These are phyloP conservation scores for Caenorhabditis sp. DNA, from an alignment of 2,888 invertebrate genomes.

Conservation along the genomic window DNA sequence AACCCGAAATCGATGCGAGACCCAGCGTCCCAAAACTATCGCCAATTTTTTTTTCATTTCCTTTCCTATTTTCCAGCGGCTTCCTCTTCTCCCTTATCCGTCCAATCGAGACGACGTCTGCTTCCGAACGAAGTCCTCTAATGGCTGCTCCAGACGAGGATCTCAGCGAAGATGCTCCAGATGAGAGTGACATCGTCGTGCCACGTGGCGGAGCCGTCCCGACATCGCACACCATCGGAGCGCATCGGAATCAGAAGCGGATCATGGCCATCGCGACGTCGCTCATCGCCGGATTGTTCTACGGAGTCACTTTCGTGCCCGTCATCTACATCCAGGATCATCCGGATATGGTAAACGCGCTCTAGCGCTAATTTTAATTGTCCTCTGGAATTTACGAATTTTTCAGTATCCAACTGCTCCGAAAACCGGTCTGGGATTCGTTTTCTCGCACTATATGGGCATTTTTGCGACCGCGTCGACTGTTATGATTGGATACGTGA, in stretches of 20 bases:
- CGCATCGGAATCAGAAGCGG: constrained; percentile 53
- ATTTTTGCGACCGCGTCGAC: constrained; percentile 84
- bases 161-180: constrained; percentile 28
- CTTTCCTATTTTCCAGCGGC: constrained; percentile 70
- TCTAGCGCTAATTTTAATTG: too few species aligned
- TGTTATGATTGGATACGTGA: constrained; percentile 81
- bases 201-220: constrained; percentile 46
- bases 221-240: background rate
- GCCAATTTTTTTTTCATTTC: too few species aligned
- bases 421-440: constrained; percentile 83
- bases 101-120: constrained; percentile 40
- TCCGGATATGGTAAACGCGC: constrained; percentile 61
- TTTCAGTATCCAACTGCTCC: constrained; percentile 75
- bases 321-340: constrained; percentile 84
- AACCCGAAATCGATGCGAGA: too few species aligned
- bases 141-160: constrained; percentile 60
- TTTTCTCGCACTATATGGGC: constrained; percentile 85
- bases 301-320: constrained; percentile 85
- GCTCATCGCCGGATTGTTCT: constrained; percentile 84
- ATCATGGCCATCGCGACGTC: constrained; percentile 83
- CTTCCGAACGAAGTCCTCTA: constrained; percentile 55
- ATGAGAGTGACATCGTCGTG: constrained; percentile 47
- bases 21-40: too few species aligned
- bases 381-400: background rate
- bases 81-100: constrained; percentile 78